These are phyloP conservation scores for Montipora capitata DNA, from an alignment of 92 coral and sea anemone genomes.

Conservation along the genomic window DNA sequence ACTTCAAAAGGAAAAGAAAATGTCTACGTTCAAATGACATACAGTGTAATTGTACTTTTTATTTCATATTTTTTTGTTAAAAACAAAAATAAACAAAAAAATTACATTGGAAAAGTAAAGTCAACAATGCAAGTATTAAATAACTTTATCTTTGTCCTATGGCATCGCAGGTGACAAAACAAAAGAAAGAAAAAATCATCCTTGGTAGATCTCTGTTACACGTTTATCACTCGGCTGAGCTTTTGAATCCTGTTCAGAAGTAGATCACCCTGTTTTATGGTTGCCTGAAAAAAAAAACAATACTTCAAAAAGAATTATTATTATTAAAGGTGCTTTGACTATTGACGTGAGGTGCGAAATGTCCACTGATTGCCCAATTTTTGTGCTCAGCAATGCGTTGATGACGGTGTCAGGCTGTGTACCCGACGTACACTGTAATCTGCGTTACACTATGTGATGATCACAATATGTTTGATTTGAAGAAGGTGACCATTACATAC, in stretches of 20 bases:
- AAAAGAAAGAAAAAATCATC: background rate
- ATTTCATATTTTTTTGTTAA: too few species aligned
- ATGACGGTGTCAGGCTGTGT: too few species aligned
- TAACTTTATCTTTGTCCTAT: background rate
- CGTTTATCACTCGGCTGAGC: constrained; percentile 96
- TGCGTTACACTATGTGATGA: too few species aligned
- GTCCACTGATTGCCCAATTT: too few species aligned
- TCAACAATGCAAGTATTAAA: constrained; percentile 6
- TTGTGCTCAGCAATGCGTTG: too few species aligned
- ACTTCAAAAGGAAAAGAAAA: background rate
- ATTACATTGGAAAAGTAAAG: background rate
- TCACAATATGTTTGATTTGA: too few species aligned
- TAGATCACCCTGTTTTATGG: constrained; percentile 97
- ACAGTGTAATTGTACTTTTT: constrained; percentile 7
- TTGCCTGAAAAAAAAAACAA: constrained; percentile 74
- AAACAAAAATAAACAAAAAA: too few species aligned
- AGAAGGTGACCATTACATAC: too few species aligned
- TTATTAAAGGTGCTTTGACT: too few species aligned
- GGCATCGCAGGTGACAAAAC: background rate
- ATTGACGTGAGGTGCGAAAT: too few species aligned
- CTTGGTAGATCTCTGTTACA: constrained; percentile 39
- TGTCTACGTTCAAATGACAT: background rate
- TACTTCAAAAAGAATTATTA: background rate
- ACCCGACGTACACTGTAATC: too few species aligned
- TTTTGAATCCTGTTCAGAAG: constrained; percentile 97